Conservation (phyloP, 2,797 vertebrate species). For the Emys orbicularis region DNA sequence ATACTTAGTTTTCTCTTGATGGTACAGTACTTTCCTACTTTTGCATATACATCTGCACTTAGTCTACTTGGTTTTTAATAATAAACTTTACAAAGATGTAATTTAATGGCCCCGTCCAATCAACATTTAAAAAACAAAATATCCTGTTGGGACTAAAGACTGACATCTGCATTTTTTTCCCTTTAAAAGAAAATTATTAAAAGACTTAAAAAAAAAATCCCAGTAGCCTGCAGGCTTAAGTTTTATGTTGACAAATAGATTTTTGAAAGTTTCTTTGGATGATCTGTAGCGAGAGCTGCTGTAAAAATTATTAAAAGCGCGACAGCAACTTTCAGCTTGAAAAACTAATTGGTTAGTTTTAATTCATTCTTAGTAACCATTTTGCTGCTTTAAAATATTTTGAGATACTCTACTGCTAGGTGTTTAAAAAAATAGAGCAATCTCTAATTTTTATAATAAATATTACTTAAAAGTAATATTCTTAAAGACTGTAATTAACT, state of each 20-base stretch:
- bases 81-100: background rate
- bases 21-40: background rate
- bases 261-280: background rate
- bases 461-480: too few relatives aligned
- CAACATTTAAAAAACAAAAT: background rate
- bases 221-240: background rate
- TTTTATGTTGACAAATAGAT: background rate
- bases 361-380: background rate
- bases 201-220: background rate
- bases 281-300: background rate
- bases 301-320: background rate
- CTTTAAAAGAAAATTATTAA: background rate
- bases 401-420: too few relatives aligned
- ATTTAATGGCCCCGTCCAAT: background rate
- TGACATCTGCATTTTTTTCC: background rate
- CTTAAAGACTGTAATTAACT: background rate
- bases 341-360: background rate
- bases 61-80: background rate
- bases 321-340: background rate
- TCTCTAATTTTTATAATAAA: too few relatives aligned
- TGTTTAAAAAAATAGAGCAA: too few relatives aligned
- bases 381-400: background rate
- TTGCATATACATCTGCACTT: background rate
- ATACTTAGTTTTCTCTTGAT: background rate
- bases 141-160: background rate